Evolutionary conservation across 64 coral and sea anemone species (phyloP).

Genomic region (Montipora efflorescens): DNA sequence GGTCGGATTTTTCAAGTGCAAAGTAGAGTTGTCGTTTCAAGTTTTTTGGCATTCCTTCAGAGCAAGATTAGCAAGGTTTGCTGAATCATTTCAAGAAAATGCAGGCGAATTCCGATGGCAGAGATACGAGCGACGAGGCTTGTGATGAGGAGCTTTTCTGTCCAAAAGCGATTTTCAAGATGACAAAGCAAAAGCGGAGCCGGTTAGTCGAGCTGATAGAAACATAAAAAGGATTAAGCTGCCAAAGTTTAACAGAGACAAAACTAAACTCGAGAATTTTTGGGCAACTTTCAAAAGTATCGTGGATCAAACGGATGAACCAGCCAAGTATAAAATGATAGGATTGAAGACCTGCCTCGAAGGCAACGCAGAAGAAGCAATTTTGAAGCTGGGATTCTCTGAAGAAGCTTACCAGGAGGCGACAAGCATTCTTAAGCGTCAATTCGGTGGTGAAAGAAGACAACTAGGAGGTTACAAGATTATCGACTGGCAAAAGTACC

Average conservation of each 20-base stretch:
- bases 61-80: too few relatives aligned
- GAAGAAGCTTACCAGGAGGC: background rate
- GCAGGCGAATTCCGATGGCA: too few relatives aligned
- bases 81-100: too few relatives aligned
- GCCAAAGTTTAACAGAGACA: conserved; percentile 33
- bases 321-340: conserved; percentile 32
- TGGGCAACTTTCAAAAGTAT: conserved; percentile 32
- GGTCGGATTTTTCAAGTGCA: too few relatives aligned
- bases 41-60: too few relatives aligned
- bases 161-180: too few relatives aligned
- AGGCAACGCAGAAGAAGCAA: conserved; percentile 22
- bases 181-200: too few relatives aligned
- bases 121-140: too few relatives aligned
- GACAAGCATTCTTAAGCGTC: background rate
- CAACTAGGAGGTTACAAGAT: conserved; percentile 34
- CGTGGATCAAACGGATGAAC: conserved; percentile 13
- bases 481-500: conserved; percentile 34
- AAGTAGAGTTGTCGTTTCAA: too few relatives aligned
- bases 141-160: too few relatives aligned
- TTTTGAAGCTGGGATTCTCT: conserved; percentile 15
- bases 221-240: background rate
- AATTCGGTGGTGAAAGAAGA: too few relatives aligned
- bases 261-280: conserved; percentile 49
- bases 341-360: conserved; percentile 30
- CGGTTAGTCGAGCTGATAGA: too few relatives aligned